phyloP scores from a whole-genome alignment of 1,140 invertebrate genomes.

The Musca vetustissima region DNA sequence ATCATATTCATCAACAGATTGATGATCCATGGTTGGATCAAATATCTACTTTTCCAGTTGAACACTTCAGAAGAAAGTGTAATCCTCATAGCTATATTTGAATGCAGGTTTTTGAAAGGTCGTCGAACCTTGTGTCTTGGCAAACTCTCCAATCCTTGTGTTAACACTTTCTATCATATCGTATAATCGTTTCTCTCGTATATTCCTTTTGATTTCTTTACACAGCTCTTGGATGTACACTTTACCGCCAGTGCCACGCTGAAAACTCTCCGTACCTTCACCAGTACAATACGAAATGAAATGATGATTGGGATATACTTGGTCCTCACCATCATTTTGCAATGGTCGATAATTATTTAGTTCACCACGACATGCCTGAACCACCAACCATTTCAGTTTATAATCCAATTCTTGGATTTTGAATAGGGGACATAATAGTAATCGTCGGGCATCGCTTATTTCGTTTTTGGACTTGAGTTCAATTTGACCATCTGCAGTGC shows the following conservation, averaged over 20 bases:
- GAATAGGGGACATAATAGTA: not conserved
- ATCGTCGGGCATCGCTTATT: not conserved
- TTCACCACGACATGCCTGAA: not conserved
- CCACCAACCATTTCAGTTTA: not conserved
- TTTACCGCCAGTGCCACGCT: not conserved
- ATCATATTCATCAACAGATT: too few species aligned
- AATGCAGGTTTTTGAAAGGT: not conserved
- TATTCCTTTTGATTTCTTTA: not conserved
- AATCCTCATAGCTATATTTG: too few species aligned
- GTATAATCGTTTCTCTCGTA: not conserved
- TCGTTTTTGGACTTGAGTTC: too few species aligned
- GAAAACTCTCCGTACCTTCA: not conserved
- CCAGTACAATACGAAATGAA: slow-evolving; percentile 4
- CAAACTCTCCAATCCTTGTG: not conserved
- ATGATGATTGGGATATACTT: not conserved
- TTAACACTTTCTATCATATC: not conserved
- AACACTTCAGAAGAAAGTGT: too few species aligned
- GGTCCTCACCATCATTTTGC: not conserved
- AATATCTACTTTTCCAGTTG: too few species aligned
- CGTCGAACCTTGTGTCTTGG: not conserved
- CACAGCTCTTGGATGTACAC: not conserved
- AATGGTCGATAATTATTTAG: not conserved
- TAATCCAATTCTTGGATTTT: not conserved
- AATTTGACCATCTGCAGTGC: not conserved
- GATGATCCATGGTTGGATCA: too few species aligned